Evolutionary conservation across 2,113 vertebrate species (phyloP).

Genomic region (Mastomys natalensis): DNA sequence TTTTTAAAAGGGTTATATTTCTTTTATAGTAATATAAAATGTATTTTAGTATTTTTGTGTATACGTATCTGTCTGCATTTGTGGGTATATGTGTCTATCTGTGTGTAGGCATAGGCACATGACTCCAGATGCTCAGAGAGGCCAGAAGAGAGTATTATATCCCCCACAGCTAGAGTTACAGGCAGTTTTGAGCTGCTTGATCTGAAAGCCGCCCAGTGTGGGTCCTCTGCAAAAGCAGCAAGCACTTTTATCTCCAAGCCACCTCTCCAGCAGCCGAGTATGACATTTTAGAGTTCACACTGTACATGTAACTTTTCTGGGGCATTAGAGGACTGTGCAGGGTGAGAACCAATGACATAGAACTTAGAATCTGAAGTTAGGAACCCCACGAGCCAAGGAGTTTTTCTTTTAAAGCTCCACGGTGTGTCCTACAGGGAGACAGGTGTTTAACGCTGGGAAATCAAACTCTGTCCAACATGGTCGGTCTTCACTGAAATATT

Average conservation of each 20-base stretch:
- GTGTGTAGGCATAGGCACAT: neutral
- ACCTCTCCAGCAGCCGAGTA: neutral
- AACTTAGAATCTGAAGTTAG: neutral
- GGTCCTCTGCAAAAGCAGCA: neutral
- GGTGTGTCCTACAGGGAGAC: neutral
- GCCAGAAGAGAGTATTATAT: neutral
- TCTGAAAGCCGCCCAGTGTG: neutral
- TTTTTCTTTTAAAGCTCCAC: neutral
- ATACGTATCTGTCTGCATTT: neutral
- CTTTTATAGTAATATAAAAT: constrained; percentile 26
- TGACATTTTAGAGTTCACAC: constrained; percentile 38
- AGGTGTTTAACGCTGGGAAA: neutral
- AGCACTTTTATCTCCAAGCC: neutral
- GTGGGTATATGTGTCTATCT: neutral
- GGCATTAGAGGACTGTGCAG: neutral
- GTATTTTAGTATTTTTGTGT: neutral
- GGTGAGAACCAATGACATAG: constrained; percentile 6
- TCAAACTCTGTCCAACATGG: neutral
- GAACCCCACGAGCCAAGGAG: neutral
- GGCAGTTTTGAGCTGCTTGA: neutral
- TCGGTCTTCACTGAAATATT: neutral
- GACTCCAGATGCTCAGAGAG: neutral
- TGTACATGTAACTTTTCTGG: neutral
- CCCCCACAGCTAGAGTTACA: neutral
- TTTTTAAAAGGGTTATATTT: neutral